Evolutionary conservation across 2,797 vertebrate species (phyloP), one percentile per base, ranked within the genome.

Genomic region (Gallinago solitaria): DNA sequence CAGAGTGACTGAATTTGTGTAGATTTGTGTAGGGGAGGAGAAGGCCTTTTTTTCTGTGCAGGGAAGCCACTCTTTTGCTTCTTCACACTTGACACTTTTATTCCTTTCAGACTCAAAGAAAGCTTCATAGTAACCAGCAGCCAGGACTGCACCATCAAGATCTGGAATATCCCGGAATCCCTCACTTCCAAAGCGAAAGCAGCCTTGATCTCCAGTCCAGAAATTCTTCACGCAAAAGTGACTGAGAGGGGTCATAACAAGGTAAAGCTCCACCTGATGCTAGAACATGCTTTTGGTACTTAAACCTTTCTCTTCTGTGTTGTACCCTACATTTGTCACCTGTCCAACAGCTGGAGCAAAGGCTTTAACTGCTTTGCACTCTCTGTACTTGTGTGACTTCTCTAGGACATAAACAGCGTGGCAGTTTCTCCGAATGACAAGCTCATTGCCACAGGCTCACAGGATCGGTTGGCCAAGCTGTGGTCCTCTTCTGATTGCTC

Each of bases 121-220:
- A 98, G 96, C n/a, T 99, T 99, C 30, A 15, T 99, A 57, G 99
- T 99, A 33, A 99, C 99, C 0, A 99, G 99, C 84, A 99, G 99
- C 97, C 99, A 99, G 97, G 99, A 99, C 97, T 99, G 98, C 45
- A 99, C 99, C 0, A 96, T 99, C 69, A 99, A 99, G 96, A 96
- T 99, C 51, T 99, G 99, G 99, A 98, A 98, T 43, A 97, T 99
- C 27, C 98, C 99, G 0, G 98, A 98, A 53, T 85, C 95, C 43
- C 85, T 98, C 48, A 69, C 95, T 4, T 84, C 93, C 13, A 98
- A 95, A 86, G 50, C 91, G 11, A 94, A 87, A 53, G 67, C 77
- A 33, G 92, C 64, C 25, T 50, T 24, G 6, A 51, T 92, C 17
- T 39, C 91, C 6, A 94, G 48, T 2, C 83, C 98, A 0, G 87